A percentile compares a stretch with the other conserved stretches of the same genome.
phyloP scores from a whole-genome alignment of 2,888 invertebrate species.

The Seira ritae region DNA sequence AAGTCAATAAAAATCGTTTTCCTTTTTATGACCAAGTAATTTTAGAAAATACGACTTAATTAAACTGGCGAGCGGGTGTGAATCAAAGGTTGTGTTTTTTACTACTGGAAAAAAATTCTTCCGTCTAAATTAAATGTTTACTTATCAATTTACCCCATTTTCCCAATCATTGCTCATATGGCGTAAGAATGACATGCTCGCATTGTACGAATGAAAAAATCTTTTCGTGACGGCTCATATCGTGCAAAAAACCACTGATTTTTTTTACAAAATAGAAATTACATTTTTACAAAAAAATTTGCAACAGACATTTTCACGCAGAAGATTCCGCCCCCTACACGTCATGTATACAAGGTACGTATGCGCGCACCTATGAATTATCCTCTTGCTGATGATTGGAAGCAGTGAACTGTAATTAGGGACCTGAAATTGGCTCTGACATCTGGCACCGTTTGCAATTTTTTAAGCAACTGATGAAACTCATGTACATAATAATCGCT shows the following conservation, averaged over 20 bases:
- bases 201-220: neutral
- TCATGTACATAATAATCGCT: neutral
- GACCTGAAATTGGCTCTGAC: constrained; percentile 31
- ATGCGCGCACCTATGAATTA: constrained; percentile 11
- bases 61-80: neutral
- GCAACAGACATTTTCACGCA: constrained; percentile 28
- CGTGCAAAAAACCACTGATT: constrained; percentile 20
- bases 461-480: neutral
- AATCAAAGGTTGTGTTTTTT: too few relatives aligned
- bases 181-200: neutral
- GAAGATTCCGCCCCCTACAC: neutral
- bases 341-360: constrained; percentile 13
- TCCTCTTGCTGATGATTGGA: constrained; percentile 24
- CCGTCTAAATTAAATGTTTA: too few relatives aligned
- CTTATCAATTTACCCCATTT: constrained; percentile 27
- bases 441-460: constrained; percentile 34
- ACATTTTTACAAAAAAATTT: constrained; percentile 7
- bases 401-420: constrained; percentile 34
- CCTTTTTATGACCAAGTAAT: neutral
- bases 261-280: neutral
- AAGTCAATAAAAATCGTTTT: neutral
- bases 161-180: neutral
- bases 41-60: neutral
- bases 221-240: constrained; percentile 13
- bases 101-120: too few relatives aligned